Evolutionary conservation across 1,140 invertebrate genomes (phyloP), one percentile per base, ranked within the genome.

Genomic region (Plectrocnemia conspersa): DNA sequence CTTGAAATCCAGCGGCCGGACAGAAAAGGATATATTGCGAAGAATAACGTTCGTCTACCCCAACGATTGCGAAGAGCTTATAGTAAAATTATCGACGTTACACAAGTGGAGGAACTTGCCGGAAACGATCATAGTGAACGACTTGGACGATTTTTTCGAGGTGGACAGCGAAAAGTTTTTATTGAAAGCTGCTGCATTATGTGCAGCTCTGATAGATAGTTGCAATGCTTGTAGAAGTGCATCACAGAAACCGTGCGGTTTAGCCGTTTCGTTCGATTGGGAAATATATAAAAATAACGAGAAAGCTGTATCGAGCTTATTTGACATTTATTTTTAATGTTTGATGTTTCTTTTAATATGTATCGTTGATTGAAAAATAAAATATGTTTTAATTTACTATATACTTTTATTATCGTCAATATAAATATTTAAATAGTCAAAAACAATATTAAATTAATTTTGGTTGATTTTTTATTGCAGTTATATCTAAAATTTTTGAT

Each of bases 41-140:
- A 54, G 52, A 36, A 54, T 54, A 45, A 54, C 52, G 13, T 54
- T 54, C 32, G 23, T 18, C 5, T 54, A 54, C 35, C 52, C 52
- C 9, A 10, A 19, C 24, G 46, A 46, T 19, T 54, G 52, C 25
- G 35, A 33, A n/a, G n/a, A 54, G 24, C 22, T 54, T 15, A 15
- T 54, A 10, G 46, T 40, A 27, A 54, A 54, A 24, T 54, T 24
- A 22, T 46, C n/a, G n/a, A 15, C 18, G 7, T 3, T 54, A 11
- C 52, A 54, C 32, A 54, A 40, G 21, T 54, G 52, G 52, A 45
- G 32, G 24, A 35, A 2, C 10, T 10, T 19, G 1, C 41, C 52
- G 2, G 15, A 46, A 15, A 29, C 29, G 15, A 53, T 41, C 24
- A 53, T 53, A 24, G 50, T n/a, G n/a, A 29, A 42, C 24, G 50